Conservation (phyloP, 2,888 invertebrate genomes). For the Drosophila setosimentum region DNA sequence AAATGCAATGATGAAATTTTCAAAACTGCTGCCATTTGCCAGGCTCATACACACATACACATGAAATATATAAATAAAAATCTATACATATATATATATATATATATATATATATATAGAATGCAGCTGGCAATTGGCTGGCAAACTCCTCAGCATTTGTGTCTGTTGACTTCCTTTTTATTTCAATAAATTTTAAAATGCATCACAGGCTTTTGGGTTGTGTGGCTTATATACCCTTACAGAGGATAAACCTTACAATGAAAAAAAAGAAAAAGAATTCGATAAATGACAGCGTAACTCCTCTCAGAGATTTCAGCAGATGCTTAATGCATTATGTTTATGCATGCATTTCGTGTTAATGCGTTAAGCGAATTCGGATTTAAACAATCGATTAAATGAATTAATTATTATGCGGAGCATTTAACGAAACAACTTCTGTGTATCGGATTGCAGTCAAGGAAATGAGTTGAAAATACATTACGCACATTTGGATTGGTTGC, state of each 20-base stretch:
- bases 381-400: constrained; percentile 27
- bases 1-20: constrained; percentile 61
- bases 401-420: constrained; percentile 11
- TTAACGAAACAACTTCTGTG: constrained; percentile 9
- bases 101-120: constrained; percentile 3
- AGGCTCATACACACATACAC: constrained; percentile 28
- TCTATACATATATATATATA: neutral
- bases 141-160: constrained; percentile 29
- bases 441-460: too few species aligned
- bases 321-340: constrained; percentile 5
- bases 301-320: neutral
- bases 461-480: constrained; percentile 1
- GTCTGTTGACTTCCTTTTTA: constrained; percentile 27
- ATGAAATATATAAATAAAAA: neutral
- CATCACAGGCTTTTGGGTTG: constrained; percentile 23
- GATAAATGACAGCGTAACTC: neutral
- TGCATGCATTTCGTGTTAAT: constrained; percentile 20
- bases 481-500: neutral
- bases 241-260: neutral
- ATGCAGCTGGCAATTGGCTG: constrained; percentile 20
- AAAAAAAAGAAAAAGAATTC: neutral
- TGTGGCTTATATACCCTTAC: neutral
- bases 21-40: constrained; percentile 59
- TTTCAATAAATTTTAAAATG: constrained; percentile 61
- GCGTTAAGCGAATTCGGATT: constrained; percentile 13